phyloP scores from a whole-genome alignment of 2,888 invertebrate genomes.

The Lycia hirtaria region DNA sequence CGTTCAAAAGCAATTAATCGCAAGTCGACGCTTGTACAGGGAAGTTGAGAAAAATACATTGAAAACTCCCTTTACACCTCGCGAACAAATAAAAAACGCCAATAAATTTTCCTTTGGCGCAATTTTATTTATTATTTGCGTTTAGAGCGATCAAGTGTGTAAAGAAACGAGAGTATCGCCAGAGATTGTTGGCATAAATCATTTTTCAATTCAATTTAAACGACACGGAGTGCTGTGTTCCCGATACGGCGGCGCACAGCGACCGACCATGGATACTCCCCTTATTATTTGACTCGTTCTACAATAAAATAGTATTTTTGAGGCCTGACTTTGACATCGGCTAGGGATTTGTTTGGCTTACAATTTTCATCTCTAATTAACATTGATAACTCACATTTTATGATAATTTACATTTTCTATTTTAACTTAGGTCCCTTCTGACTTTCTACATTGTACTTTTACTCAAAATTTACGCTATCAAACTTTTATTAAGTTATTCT shows the following conservation, averaged over 20 bases:
- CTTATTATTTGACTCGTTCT: slow-evolving; percentile 40
- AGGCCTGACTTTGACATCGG: background rate
- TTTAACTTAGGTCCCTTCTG: no score
- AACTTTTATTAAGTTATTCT: no score
- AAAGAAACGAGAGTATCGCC: slow-evolving; percentile 70
- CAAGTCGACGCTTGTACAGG: slow-evolving; percentile 45
- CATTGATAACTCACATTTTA: background rate
- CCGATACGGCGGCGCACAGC: slow-evolving; percentile 53
- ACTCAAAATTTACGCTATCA: no score
- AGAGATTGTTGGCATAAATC: slow-evolving; percentile 80
- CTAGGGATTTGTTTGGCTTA: slow-evolving; percentile 1
- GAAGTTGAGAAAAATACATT: slow-evolving; percentile 49
- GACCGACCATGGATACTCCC: slow-evolving; percentile 49
- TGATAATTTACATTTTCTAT: background rate
- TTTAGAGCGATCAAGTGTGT: slow-evolving; percentile 70
- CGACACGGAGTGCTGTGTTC: slow-evolving; percentile 70
- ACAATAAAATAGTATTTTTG: slow-evolving; percentile 14
- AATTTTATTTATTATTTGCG: slow-evolving; percentile 69
- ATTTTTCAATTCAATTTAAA: slow-evolving; percentile 83
- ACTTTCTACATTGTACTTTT: no score
- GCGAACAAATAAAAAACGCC: slow-evolving; percentile 54
- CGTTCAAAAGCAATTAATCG: slow-evolving; percentile 46
- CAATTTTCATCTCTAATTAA: background rate
- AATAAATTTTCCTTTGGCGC: slow-evolving; percentile 61
- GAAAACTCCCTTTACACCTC: slow-evolving; percentile 50